Percentiles rank a stretch among this genome's conserved stretches.
Conservation (phyloP, 2,888 invertebrate species). For the Phragmatobia fuliginosa region DNA sequence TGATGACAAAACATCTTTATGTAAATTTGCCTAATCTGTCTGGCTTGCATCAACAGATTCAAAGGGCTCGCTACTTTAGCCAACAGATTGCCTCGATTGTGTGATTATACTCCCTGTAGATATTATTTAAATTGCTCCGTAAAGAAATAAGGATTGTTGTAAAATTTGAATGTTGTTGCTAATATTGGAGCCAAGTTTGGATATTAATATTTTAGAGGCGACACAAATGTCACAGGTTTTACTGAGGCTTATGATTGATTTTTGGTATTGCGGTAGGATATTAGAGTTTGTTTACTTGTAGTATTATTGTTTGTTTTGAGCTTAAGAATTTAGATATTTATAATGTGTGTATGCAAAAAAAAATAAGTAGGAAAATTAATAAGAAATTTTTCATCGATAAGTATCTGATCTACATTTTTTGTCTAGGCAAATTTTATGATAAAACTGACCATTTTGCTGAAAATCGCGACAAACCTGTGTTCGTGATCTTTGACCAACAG, state of each 20-base stretch:
- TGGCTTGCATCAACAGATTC: constrained; percentile 29
- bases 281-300: not conserved
- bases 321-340: not conserved
- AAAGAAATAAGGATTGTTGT: constrained; percentile 30
- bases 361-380: too few species aligned
- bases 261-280: constrained; percentile 4
- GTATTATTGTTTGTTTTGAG: not conserved
- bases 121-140: constrained; percentile 44
- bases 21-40: constrained; percentile 34
- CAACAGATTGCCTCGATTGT: constrained; percentile 23
- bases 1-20: constrained; percentile 18
- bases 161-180: constrained; percentile 36
- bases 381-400: too few species aligned
- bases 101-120: constrained; percentile 34
- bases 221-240: constrained; percentile 31
- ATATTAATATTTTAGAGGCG: constrained; percentile 44
- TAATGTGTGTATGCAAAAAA: too few species aligned
- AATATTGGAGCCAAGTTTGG: constrained; percentile 34
- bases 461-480: too few species aligned
- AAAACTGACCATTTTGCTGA: too few species aligned
- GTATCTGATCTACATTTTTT: too few species aligned
- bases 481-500: too few species aligned
- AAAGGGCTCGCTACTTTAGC: constrained; percentile 31
- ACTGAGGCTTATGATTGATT: constrained; percentile 7
- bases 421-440: too few species aligned